Conservation (phyloP, 2,113 vertebrate genomes). For the Vanacampus margaritifer region DNA sequence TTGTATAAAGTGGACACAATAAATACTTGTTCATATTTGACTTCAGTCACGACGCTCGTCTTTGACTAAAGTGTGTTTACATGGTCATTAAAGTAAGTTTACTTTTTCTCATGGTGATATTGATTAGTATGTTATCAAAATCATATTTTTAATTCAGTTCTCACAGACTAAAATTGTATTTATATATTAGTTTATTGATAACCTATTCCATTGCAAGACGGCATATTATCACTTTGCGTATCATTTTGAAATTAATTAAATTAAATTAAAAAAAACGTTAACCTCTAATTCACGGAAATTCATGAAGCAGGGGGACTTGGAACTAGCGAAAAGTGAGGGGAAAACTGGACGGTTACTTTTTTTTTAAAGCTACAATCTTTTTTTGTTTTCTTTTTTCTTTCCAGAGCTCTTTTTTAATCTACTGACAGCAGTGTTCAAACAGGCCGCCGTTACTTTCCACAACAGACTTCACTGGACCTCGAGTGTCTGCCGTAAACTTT, state of each 20-base stretch:
- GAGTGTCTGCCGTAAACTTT: constrained; percentile 30
- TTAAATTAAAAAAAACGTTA: too few species aligned
- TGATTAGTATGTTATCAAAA: not conserved
- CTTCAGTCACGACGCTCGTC: constrained; percentile 57
- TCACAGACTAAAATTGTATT: not conserved
- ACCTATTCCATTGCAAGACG: too few species aligned
- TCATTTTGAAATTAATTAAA: too few species aligned
- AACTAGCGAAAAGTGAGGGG: too few species aligned
- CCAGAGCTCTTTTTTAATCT: not conserved
- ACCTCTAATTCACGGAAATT: too few species aligned
- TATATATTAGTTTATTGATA: too few species aligned
- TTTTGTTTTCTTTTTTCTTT: not conserved
- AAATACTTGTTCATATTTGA: constrained; percentile 60
- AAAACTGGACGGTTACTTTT: not conserved
- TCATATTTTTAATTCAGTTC: not conserved
- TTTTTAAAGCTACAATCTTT: not conserved
- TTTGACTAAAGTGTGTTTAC: constrained; percentile 47
- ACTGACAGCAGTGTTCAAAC: not conserved
- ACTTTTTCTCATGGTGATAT: constrained; percentile 19
- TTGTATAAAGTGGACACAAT: constrained; percentile 62
- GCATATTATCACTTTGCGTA: too few species aligned
- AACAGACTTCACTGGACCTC: constrained; percentile 20
- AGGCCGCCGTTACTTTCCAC: constrained; percentile 13
- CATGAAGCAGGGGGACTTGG: too few species aligned
- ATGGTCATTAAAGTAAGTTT: constrained; percentile 51